phyloP scores from a whole-genome alignment of 2,113 vertebrate genomes.

The Oreochromis spilurus region DNA sequence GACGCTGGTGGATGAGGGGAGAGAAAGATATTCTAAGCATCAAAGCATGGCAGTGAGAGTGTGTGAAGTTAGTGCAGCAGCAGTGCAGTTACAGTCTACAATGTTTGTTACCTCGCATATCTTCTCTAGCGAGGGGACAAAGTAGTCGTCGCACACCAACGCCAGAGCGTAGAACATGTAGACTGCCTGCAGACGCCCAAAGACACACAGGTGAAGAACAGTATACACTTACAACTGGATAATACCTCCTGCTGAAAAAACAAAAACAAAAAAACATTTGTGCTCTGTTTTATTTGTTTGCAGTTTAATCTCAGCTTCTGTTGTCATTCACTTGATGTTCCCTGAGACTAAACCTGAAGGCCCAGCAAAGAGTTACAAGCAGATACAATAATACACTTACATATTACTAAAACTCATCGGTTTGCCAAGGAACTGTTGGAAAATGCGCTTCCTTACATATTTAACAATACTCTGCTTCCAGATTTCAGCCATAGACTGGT shows the following conservation, averaged over 20 bases:
- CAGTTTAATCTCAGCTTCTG: not conserved
- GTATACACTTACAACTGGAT: not conserved
- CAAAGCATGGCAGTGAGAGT: not conserved
- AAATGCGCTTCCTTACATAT: not conserved
- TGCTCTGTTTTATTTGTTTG: not conserved
- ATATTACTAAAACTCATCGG: not conserved
- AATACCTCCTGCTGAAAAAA: not conserved
- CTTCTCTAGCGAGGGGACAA: constrained; percentile 94
- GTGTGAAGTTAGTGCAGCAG: not conserved
- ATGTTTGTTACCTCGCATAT: constrained; percentile 84
- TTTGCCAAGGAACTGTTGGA: not conserved
- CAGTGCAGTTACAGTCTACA: not conserved
- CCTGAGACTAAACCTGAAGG: not conserved
- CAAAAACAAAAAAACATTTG: not conserved
- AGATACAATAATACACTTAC: not conserved
- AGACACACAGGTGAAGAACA: not conserved
- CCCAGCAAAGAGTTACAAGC: not conserved
- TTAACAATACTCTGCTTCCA: not conserved
- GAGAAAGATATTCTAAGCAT: not conserved
- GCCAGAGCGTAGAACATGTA: constrained; percentile 98
- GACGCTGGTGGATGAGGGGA: constrained; percentile 70
- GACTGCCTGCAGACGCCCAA: constrained; percentile 79
- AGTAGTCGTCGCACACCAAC: constrained; percentile 96
- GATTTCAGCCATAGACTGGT: not conserved
- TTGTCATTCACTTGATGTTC: not conserved